Base-by-base conservation (phyloP, 1,140 invertebrate species). In the Drosophila seguyi region DNA sequence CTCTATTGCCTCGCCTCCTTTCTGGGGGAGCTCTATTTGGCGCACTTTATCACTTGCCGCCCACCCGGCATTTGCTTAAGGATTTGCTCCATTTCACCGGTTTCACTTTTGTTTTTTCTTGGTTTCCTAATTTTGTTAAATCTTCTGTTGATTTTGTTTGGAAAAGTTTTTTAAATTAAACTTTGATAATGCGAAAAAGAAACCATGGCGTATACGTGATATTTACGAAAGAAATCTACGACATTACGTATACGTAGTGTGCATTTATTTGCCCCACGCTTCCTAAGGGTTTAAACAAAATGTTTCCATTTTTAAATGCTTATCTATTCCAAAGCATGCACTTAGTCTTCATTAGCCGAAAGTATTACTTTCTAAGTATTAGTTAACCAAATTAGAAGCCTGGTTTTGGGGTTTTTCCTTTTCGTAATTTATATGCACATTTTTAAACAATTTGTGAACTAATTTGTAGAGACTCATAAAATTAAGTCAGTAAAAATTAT, bases 1-100 rank as follows among this genome's bases (percentile, higher is more conserved):
- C 48, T 20, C 20, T 57, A 34, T 57, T 10, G 0, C 22, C 44
- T 1, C 1, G 0, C 14, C 45, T 8, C 16, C 5, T 13, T 13
- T n/a, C 5, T 47, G 39, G 48, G 42, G 56, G 63, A 42, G 59
- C 61, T 72, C 59, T 87, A 73, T 62, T 60, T 77, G 59, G 42
- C 61, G 22, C 63, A 68, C 56, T 84, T 90, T 90, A 84, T 87
- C 85, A 77, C 80, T 90, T 71, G 57, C 73, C 71, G 53, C 80
- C 59, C 76, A 60, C 56, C 41, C 45, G 20, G 44, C 29, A 47
- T 48, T 81, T 42, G 66, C 81, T 68, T 56, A 66, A 66, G 81
- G 81, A 84, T 84, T 81, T 85, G 66, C 77, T 77, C 55, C 77
- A 85, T 81, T 84, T 85, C 76, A 73, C 69, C 59, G 57, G 53